Evolutionary conservation across 2,888 invertebrate genomes (phyloP), one percentile per base, ranked within the genome.

Genomic region (Gnatocerus cornutus): DNA sequence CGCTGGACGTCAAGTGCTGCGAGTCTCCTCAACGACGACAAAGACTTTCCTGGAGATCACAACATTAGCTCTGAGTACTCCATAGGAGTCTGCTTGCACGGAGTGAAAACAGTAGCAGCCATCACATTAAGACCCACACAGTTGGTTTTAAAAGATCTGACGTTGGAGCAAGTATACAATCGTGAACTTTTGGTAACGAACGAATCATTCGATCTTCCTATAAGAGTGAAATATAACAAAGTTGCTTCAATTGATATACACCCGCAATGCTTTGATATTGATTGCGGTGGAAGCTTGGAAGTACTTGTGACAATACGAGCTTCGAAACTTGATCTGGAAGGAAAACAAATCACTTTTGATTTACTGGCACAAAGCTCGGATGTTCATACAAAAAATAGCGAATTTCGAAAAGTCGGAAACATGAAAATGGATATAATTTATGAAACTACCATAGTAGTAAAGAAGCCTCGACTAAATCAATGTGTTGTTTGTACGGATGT

Each of bases 51-150:
- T 3, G 46, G 7, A 1, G 39, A 27, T 4, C 6, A 45, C 4
- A 14, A 16, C 9, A 46, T 65, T 3, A 65, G 46, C 46, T 65
- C 55, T 37, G 59, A 59, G 16, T 59, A 67, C 14, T 0, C 86
- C 43, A 86, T 88, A 0, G 84, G 88, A 59, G 85, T 88, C 64
- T 89, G 89, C 69, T 82, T 90, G 13, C 86, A 89, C 75, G 90
- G 89, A 0, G 85, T 88, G 78, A 87, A 85, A 66, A 89, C 89
- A 81, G 81, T 83, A 48, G 85, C 87, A 27, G 79, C 82, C 21
- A 80, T 90, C 10, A 79, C 79, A 3, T 83, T 90, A 70, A 73
- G 78, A 14, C 90, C 90, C 0, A 82, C 85, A 66, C 75, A 79
- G 5, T 69, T 90, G 0, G 74, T 86, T 69, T 86, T 90, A 71